These are phyloP conservation scores for Andrena trimmerana DNA, from an alignment of 2,888 invertebrate species.

Conservation along the genomic window DNA sequence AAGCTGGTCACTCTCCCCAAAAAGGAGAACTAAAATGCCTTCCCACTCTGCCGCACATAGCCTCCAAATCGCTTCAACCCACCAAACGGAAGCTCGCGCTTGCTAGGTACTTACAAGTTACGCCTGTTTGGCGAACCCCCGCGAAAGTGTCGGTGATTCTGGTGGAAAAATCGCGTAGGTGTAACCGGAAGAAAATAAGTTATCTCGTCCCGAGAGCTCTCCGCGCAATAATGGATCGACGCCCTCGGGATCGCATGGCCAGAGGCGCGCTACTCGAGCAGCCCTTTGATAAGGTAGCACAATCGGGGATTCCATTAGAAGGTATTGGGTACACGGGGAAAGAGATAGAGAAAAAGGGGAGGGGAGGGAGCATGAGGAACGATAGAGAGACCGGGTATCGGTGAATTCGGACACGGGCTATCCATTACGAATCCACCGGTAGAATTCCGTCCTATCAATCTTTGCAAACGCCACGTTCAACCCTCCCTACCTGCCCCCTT, in stretches of 20 bases:
- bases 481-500: conserved; percentile 39
- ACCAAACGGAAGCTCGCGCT: background rate
- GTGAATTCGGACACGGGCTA: conserved; percentile 81
- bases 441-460: conserved; percentile 82
- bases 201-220: conserved; percentile 68
- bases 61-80: background rate
- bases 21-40: too few relatives aligned
- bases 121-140: background rate
- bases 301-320: conserved; percentile 82
- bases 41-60: too few relatives aligned
- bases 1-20: too few relatives aligned
- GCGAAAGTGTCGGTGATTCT: background rate
- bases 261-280: conserved; percentile 67
- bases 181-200: conserved; percentile 71
- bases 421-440: conserved; percentile 80
- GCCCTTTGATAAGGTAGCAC: conserved; percentile 78
- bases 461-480: conserved; percentile 65
- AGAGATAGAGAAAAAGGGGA: conserved; percentile 43
- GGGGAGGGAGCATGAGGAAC: conserved; percentile 22
- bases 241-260: conserved; percentile 54
- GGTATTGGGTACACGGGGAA: conserved; percentile 70
- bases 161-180: conserved; percentile 42
- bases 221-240: conserved; percentile 68
- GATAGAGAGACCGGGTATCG: conserved; percentile 69
- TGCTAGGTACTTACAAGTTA: too few relatives aligned